phyloP scores from a whole-genome alignment of 1,140 invertebrate genomes.

The Drosophila pruinosa region DNA sequence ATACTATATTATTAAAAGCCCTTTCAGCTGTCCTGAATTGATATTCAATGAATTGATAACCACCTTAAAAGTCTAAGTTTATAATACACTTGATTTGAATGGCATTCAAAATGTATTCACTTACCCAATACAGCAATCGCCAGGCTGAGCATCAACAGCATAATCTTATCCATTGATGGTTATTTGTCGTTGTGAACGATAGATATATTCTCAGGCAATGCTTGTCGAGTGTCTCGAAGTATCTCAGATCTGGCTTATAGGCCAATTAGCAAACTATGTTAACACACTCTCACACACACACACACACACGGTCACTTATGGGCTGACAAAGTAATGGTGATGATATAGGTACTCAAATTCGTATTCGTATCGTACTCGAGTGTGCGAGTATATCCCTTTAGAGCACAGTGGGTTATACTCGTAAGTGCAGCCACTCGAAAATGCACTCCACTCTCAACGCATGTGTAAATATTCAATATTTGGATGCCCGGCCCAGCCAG shows the following conservation, averaged over 20 bases:
- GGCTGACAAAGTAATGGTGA: constrained; percentile 35
- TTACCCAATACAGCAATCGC: constrained; percentile 46
- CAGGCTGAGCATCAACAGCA: constrained; percentile 32
- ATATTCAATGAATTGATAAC: too few species aligned
- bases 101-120: constrained; percentile 9
- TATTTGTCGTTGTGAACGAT: neutral
- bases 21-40: too few species aligned
- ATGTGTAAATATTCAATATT: constrained; percentile 82
- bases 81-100: neutral
- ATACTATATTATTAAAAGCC: neutral
- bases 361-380: neutral
- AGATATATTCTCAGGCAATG: constrained; percentile 13
- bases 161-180: constrained; percentile 47
- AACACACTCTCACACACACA: constrained; percentile 33
- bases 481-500: constrained; percentile 45
- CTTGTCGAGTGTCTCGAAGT: constrained; percentile 13
- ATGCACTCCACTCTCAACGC: constrained; percentile 72
- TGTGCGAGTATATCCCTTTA: constrained; percentile 5
- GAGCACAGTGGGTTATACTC: constrained; percentile 35
- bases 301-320: constrained; percentile 25
- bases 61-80: too few species aligned
- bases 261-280: constrained; percentile 66
- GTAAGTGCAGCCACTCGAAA: constrained; percentile 66
- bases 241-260: constrained; percentile 31
- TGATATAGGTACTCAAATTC: constrained; percentile 9